Base-by-base conservation (phyloP, 2,888 invertebrate species). In the Patella caerulea region DNA sequence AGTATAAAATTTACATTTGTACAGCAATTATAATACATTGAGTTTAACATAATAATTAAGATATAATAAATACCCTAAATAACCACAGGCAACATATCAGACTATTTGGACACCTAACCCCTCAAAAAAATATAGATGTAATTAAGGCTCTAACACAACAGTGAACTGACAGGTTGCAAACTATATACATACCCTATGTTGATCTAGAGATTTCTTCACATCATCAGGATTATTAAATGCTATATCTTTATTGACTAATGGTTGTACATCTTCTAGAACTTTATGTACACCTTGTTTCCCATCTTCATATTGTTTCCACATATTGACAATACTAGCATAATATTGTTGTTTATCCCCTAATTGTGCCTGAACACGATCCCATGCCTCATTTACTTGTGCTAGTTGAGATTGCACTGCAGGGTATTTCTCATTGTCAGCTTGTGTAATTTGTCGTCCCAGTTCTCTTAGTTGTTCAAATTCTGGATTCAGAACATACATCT, bases 381-480 rank as follows among this genome's bases (percentile, higher is more conserved):
- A 90, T 5, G 84, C 85, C 53, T 84, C 81, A 70, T 86, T 89
- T 55, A 90, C 83, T 77, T 78, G 77, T 14, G 74, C 79, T 19
- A 90, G 83, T 72, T 85, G 85, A 53, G 84, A 83, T 81, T 90
- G 88, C n/a, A 88, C 86, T 34, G 84, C 82, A 1, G 83, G 79
- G 14, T 83, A 82, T 74, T 87, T 86, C 56, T 81, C 79, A 29
- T 84, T 83, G 80, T 90, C 91, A 15, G 85, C 83, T 69, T 87
- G 85, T 86, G 87, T 86, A 77, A 91, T 87, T 80, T 89, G 88
- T 24, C 87, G 96, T 95, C 92, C 97, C 95, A 92, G 96, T 95
- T 88, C 95, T 94, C 94, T 96, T 94, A 83, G 96, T 92, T 86
- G 95, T 93, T 76, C 95, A 93, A 88, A 89, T 74, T 89, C 88